Evolutionary conservation across 1,140 invertebrate species (phyloP), one percentile per base, ranked within the genome.

Genomic region (Ceratoteleas bidentatus): DNA sequence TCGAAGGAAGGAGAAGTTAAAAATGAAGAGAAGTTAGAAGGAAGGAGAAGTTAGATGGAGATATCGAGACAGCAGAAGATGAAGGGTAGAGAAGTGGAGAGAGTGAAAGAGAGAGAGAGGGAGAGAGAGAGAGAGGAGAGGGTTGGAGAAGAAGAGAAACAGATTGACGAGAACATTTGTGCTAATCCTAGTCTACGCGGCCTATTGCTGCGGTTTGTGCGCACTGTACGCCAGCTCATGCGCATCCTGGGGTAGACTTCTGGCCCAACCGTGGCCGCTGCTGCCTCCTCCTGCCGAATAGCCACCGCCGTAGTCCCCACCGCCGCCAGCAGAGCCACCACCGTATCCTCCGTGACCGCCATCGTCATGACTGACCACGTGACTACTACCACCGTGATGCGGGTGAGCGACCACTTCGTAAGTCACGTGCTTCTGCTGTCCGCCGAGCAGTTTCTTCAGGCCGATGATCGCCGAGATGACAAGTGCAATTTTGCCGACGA

Each of bases 401-500:
- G 94, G 94, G 79, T 95, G 94, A 1, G 94, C 92, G 0, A 95
- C 94, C 0, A 95, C 94, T 83, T 95, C 95, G 85, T 95, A 95
- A 0, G 95, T 95, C 13, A 95, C 95, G 90, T 95, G 94, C 85
- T 95, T 95, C 81, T 94, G 91, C 0, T 94, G 93, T 45, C 94
- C 94, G 38, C 95, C 95, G 86, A 97, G 94, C 4, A 97, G 90
- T 81, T 96, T 96, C 92, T 96, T 96, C 83, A 97, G 87, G 24
- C 96, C 96, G 82, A 96, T 96, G 40, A 97, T 95, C 54, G 95
- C 94, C 0, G 96, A 95, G 14, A 97, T 93, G 0, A 97, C 95
- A 56, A 97, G 92, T 4, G 96, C 96, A 82, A 97, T 94, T 89
- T 96, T 97, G 84, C 96, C 96, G 81, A 97, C 94, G 62, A 97